Base-by-base conservation (phyloP, 2,888 invertebrate species). In the Brassicogethes aeneus region DNA sequence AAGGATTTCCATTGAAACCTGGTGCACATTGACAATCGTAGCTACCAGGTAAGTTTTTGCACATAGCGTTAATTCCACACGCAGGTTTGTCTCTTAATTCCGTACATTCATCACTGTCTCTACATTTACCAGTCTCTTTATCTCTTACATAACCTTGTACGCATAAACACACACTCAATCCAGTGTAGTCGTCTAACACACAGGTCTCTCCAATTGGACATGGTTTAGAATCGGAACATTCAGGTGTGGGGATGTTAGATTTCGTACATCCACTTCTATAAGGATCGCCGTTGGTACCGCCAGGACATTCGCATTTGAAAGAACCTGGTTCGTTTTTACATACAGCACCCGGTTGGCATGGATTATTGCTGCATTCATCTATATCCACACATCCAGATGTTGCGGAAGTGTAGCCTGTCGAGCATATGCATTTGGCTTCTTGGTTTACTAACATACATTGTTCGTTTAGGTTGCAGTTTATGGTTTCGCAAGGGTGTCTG, bases 1-100 rank as follows among this genome's bases (percentile, higher is more conserved):
- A 93, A 1, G 93, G 91, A 68, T 93, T 92, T 34, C 92, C 92
- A 59, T 85, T 87, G 61, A 85, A 91, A 17, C 89, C 90, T 16
- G 80, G 73, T 0, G 91, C 86, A 58, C 93, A 94, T 57, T 87
- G 86, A 55, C 93, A 94, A 67, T 91, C 91, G 61, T 92, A 94
- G 60, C 90, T 90, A 35, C 93, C 93, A 0, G 92, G 92, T 37
- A 92, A 70, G 69, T 94, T 94, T 64, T 89, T 91, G 60, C 93
- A 94, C 42, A 91, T 78, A 0, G 92, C 90, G 65, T 91, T 90
- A 15, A 87, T 68, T 1, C 92, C 93, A 66, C 93, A 93, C 13
- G 87, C 83, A 2, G 84, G 79, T 52, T 85, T 85, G 41, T 81
- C 83, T 40, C 78, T 69, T 16, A 79, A 71, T 54, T 83, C 82